Percentiles rank a stretch among this genome's conserved stretches.
These are phyloP conservation scores for Metopolophium dirhodum DNA, from an alignment of 1,140 invertebrate species.

Conservation along the genomic window DNA sequence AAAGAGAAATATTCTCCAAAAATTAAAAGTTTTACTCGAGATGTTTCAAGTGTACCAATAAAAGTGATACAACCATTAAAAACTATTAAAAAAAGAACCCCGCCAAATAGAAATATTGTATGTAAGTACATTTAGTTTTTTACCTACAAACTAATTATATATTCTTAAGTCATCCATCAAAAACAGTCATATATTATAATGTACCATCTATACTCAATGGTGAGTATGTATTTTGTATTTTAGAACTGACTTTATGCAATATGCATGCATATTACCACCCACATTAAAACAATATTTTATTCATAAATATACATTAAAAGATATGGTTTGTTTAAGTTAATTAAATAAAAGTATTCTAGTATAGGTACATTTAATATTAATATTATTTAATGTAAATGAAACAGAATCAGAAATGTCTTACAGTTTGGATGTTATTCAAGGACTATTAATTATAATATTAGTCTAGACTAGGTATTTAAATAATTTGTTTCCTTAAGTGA, in stretches of 20 bases:
- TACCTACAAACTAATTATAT: not conserved
- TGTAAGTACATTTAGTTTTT: conserved; percentile 11
- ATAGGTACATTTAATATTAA: not conserved
- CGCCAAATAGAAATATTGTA: not conserved
- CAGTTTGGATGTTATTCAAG: not conserved
- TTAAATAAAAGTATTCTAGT: not conserved
- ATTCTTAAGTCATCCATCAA: not conserved
- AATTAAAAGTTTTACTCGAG: conserved; percentile 11
- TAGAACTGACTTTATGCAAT: not conserved
- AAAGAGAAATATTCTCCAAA: conserved; percentile 60
- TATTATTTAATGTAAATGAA: not conserved
- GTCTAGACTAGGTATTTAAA: not conserved
- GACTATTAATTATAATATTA: not conserved
- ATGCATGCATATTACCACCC: not conserved
- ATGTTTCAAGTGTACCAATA: conserved; percentile 30
- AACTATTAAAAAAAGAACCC: not conserved
- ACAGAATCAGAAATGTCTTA: not conserved
- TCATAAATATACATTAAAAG: not conserved
- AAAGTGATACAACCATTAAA: conserved; percentile 31
- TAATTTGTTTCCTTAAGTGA: conserved; percentile 9
- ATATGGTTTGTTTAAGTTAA: not conserved
- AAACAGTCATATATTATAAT: not conserved
- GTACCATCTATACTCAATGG: not conserved
- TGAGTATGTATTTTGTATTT: not conserved
- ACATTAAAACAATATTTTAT: not conserved